Base-by-base conservation (phyloP, 1,140 invertebrate species). In the Oncopeltus fasciatus region DNA sequence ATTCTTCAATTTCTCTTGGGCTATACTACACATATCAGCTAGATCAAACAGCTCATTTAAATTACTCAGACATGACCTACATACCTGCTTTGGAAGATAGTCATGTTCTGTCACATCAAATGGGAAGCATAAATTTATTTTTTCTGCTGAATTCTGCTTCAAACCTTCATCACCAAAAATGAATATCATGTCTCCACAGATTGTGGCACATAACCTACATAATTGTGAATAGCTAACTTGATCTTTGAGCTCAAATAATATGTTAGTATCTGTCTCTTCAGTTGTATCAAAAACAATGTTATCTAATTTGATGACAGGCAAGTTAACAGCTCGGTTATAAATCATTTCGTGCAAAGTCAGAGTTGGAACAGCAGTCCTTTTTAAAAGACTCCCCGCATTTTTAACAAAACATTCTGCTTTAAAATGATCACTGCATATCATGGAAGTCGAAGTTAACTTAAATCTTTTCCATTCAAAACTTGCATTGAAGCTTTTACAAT, bases 161-260 rank as follows among this genome's bases (percentile, higher is more conserved):
- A 81, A 78, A 56, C 83, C 83, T 74, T 84, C 81, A 68, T 85
- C 83, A n/a, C 83, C 82, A 85, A 71, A 86, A 84, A 72, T 85
- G 82, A 66, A 85, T 79, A 63, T 84, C 82, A 70, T 82, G 83
- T 72, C 81, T 76, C 71, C 84, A 20, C 44, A 62, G 5, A 51
- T 28, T 2, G n/a, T 83, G 53, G 83, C 84, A 74, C 84, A 86
- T 44, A 86, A 78, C 70, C 84, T 80, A 73, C 84, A 86, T 70
- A 86, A 58, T 53, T 14, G 21, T 20, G 26, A 14, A 38, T 14
- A 38, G 31, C 31, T 38, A 38, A 8, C 31, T 38, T 38, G 31
- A 38, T 38, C 31, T 38, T 38, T 14, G 5, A 38, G 5, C 5
- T 38, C 31, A 38, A 38, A 38, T 8, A 5, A 38, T 14, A 38